Percentiles rank a stretch among this genome's conserved stretches.
Conservation (phyloP, 2,113 vertebrate species). For the Eulemur macaco region DNA sequence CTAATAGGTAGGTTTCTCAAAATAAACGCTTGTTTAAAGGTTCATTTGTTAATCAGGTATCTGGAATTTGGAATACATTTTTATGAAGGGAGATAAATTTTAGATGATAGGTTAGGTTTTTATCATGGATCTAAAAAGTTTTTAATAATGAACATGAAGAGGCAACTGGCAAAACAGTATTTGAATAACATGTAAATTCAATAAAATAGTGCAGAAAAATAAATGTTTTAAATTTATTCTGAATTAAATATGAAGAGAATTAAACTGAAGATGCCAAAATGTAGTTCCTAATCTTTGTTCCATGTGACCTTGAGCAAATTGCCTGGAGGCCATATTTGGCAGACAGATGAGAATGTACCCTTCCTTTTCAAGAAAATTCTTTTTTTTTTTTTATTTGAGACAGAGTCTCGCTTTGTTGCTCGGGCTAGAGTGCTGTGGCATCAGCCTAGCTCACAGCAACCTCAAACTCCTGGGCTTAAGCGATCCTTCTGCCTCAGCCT, state of each 20-base stretch:
- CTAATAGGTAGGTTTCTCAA: background rate
- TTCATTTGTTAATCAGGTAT: background rate
- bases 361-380: background rate
- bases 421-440: too few species aligned
- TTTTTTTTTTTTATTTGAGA: background rate
- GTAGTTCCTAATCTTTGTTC: background rate
- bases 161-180: background rate
- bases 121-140: background rate
- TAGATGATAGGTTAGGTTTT: background rate
- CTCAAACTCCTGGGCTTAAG: too few species aligned
- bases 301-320: background rate
- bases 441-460: too few species aligned
- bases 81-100: slow-evolving; percentile 10
- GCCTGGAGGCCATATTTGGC: background rate
- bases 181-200: slow-evolving; percentile 44
- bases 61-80: background rate
- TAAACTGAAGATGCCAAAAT: background rate
- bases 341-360: background rate
- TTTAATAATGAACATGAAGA: background rate
- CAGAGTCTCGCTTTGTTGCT: too few species aligned
- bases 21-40: background rate
- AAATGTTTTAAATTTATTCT: slow-evolving; percentile 17
- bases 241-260: slow-evolving; percentile 19
- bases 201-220: slow-evolving; percentile 34
- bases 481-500: too few species aligned